phyloP scores from a whole-genome alignment of 2,797 vertebrate genomes.

The Danio aesculapii region DNA sequence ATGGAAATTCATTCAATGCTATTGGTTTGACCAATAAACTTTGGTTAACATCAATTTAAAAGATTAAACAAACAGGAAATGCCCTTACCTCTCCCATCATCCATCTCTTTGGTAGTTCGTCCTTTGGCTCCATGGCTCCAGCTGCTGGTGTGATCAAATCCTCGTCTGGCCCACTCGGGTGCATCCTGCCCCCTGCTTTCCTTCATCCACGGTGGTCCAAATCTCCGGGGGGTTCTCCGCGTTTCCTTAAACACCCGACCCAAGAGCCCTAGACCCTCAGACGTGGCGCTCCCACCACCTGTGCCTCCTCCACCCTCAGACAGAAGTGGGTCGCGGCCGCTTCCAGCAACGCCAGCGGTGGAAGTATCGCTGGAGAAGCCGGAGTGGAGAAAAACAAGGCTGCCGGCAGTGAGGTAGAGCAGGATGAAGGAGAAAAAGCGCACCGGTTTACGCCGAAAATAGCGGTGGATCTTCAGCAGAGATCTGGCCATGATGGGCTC shows the following conservation, averaged over 20 bases:
- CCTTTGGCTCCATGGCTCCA: constrained; percentile 85
- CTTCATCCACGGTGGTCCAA: constrained; percentile 85
- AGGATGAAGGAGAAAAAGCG: constrained; percentile 94
- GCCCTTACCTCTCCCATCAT: constrained; percentile 88
- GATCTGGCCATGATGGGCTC: constrained; percentile 87
- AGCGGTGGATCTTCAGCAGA: constrained; percentile 92
- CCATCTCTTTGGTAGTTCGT: constrained; percentile 84
- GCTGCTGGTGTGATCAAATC: constrained; percentile 72
- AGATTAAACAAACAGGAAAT: not conserved
- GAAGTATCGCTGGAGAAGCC: constrained; percentile 82
- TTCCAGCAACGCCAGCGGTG: constrained; percentile 55
- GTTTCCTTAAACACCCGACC: constrained; percentile 82
- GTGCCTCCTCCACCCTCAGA: constrained; percentile 61
- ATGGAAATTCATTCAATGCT: not conserved
- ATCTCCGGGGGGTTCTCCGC: constrained; percentile 73
- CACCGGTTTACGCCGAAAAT: constrained; percentile 90
- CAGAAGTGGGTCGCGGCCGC: constrained; percentile 63
- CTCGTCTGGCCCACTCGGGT: constrained; percentile 62
- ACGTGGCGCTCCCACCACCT: constrained; percentile 52
- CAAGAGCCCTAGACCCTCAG: constrained; percentile 76
- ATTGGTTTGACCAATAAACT: not conserved
- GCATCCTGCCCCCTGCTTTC: constrained; percentile 70
- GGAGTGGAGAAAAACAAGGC: constrained; percentile 91
- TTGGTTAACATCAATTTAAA: not conserved
- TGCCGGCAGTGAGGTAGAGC: constrained; percentile 93